Percentiles rank a stretch among this genome's conserved stretches.
Conservation (phyloP, 1,140 invertebrate species). For the Oedothorax gibbosus region DNA sequence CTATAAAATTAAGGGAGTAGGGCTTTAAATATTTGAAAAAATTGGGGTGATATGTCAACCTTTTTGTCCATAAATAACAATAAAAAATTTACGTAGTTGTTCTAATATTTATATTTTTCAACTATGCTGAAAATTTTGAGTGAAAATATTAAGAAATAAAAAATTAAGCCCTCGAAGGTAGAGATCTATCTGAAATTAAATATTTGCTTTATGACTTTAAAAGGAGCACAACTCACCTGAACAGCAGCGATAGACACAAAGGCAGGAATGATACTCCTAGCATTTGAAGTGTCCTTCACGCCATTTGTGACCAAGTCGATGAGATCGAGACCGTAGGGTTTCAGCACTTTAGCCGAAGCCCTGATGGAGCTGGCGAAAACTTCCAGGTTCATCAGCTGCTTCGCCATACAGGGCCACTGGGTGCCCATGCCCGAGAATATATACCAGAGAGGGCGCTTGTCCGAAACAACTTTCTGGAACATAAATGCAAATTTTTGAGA, state of each 20-base stretch:
- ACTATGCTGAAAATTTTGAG: too few relatives aligned
- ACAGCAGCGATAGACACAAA: conserved; percentile 95
- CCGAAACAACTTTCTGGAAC: conserved; percentile 58
- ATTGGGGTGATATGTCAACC: too few relatives aligned
- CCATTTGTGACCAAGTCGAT: conserved; percentile 82
- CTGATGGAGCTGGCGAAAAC: conserved; percentile 82
- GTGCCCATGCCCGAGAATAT: conserved; percentile 97
- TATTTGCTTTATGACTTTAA: too few relatives aligned
- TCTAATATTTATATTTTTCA: too few relatives aligned
- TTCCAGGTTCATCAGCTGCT: conserved; percentile 83
- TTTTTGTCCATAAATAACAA: too few relatives aligned
- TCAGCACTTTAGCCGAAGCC: conserved; percentile 80
- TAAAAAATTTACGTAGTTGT: too few relatives aligned
- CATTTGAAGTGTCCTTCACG: conserved; percentile 69
- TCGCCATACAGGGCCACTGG: conserved; percentile 96
- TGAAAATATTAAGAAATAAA: too few relatives aligned
- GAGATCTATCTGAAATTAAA: too few relatives aligned
- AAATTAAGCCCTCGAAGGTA: too few relatives aligned
- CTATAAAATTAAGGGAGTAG: too few relatives aligned
- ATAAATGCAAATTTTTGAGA: neutral
- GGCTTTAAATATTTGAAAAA: too few relatives aligned
- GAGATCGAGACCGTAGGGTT: conserved; percentile 83
- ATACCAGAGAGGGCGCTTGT: conserved; percentile 85
- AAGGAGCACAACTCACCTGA: conserved; percentile 74
- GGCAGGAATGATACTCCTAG: conserved; percentile 65